Evolutionary conservation across 2,113 vertebrate genomes (phyloP).

Genomic region (Microtus ochrogaster): DNA sequence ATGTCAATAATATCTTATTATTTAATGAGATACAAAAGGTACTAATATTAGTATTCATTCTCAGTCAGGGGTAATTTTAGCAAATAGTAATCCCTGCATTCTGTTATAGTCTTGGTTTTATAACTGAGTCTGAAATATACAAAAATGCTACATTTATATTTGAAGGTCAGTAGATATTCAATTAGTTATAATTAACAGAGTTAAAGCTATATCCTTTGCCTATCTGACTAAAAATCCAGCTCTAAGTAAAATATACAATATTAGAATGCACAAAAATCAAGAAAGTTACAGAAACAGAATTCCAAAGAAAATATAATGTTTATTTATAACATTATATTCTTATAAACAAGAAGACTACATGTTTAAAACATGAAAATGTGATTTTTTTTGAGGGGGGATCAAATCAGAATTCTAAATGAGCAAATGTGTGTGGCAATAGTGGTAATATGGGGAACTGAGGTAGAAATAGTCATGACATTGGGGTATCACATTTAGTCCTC

Average conservation of each 20-base stretch:
- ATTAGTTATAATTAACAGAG: background rate
- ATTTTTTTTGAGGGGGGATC: background rate
- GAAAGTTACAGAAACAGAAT: background rate
- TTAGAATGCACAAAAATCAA: background rate
- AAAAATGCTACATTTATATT: background rate
- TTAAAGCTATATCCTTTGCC: background rate
- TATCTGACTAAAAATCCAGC: background rate
- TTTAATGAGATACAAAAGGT: background rate
- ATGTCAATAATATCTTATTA: background rate
- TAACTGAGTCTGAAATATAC: background rate
- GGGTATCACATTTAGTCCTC: background rate
- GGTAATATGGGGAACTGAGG: background rate
- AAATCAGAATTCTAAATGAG: background rate
- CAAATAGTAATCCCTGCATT: background rate
- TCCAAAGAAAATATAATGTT: background rate
- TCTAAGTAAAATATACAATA: background rate
- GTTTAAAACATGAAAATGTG: slow-evolving; percentile 22
- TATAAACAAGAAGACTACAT: background rate
- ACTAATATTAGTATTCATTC: background rate
- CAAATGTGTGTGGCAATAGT: no score
- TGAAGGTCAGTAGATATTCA: background rate
- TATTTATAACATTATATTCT: no score
- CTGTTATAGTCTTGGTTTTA: background rate
- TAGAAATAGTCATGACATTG: background rate
- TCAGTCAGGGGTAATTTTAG: background rate